These are phyloP conservation scores for Palythoa grandiflora DNA, from an alignment of 92 coral and sea anemone genomes.

Conservation along the genomic window DNA sequence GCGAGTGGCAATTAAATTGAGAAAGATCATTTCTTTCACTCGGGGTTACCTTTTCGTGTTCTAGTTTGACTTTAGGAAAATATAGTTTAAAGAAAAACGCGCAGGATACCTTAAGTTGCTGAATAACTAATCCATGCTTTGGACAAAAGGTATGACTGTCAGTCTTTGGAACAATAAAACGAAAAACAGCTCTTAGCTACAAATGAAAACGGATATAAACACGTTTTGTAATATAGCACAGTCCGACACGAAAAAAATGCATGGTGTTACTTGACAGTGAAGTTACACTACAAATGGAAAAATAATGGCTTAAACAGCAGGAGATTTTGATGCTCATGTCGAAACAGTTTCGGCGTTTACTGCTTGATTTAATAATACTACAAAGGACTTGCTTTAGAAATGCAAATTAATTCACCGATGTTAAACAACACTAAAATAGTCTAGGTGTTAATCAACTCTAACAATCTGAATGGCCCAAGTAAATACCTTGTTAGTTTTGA, in stretches of 20 bases:
- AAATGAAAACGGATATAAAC: conserved; percentile 7
- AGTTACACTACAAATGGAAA: neutral
- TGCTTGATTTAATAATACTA: conserved; percentile 26
- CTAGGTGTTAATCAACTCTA: conserved; percentile 41
- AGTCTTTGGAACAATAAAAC: neutral
- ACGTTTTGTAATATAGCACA: conserved; percentile 1
- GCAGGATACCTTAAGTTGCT: neutral
- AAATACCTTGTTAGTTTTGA: conserved; percentile 24
- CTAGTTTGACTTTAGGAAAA: neutral
- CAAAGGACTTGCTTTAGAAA: conserved; percentile 29
- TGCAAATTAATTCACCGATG: conserved; percentile 39
- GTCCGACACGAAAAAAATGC: neutral
- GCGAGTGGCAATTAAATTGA: too few relatives aligned
- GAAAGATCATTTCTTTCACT: too few relatives aligned
- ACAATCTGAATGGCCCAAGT: conserved; percentile 13
- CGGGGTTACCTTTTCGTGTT: too few relatives aligned
- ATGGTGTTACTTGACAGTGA: neutral
- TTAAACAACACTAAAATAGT: conserved; percentile 21
- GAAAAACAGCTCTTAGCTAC: neutral
- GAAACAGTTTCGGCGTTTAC: neutral
- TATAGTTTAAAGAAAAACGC: neutral
- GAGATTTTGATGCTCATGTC: neutral
- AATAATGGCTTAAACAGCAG: conserved; percentile 5
- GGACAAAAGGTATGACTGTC: neutral
- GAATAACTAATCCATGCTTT: neutral